phyloP scores from a whole-genome alignment of 2,797 vertebrate species.

The Delichon dasypus region DNA sequence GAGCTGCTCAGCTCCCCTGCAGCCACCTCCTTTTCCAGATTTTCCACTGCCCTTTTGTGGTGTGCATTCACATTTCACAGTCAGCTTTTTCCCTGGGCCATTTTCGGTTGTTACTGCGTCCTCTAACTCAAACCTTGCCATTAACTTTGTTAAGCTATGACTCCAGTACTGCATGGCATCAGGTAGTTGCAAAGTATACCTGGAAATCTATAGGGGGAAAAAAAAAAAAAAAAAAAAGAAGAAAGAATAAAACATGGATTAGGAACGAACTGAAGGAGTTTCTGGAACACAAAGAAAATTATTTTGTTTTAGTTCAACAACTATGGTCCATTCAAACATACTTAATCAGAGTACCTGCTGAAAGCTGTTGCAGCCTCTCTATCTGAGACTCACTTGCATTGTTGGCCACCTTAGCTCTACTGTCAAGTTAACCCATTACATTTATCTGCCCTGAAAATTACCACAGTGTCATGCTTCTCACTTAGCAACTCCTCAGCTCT shows the following conservation, averaged over 20 bases:
- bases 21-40: not conserved
- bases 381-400: not conserved
- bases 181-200: not conserved
- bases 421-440: not conserved
- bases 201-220: not conserved
- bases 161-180: not conserved
- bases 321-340: not conserved
- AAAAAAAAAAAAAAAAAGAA: not conserved
- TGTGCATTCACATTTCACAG: not conserved
- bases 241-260: not conserved
- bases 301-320: not conserved
- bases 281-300: not conserved
- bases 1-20: not conserved
- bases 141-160: not conserved
- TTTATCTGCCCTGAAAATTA: not conserved
- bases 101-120: not conserved
- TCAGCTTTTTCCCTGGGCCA: not conserved
- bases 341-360: not conserved
- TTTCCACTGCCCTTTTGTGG: not conserved
- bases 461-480: not conserved
- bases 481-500: not conserved
- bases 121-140: not conserved
- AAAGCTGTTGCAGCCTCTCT: not conserved
- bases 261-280: not conserved
- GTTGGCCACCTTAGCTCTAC: not conserved